Evolutionary conservation across 35 echinoderm and acorn worm species (phyloP), one percentile per base, ranked within the genome.

Genomic region (Strongylocentrotus purpuratus): DNA sequence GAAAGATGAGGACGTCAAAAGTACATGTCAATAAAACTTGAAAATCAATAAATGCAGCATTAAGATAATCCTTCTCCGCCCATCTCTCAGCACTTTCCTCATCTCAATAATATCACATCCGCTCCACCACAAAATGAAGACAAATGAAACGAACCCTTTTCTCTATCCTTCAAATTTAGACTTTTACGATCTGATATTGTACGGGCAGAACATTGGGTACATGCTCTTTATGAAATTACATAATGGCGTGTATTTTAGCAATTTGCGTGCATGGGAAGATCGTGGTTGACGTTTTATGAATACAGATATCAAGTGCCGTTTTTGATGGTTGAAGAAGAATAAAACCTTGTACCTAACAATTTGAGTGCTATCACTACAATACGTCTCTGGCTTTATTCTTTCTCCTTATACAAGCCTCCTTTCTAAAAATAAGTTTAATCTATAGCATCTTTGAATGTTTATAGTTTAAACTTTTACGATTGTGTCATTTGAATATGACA

Each of bases 241-340:
- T 71, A 71, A 71, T 71, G 61, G 61, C 61, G 61, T 71, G 61
- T 71, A 71, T 71, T 71, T 65, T 71, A 71, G 61, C 61, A 71
- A 71, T 71, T 71, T 71, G 61, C 61, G 61, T 28, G 61, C 61
- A 18, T 28, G 61, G 61, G 61, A 71, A 71, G 61, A 71, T 28
- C 13, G 61, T 20, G 22, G 18, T 28, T 71, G 61, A 2, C 5
- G 22, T 71, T 71, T 71, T 71, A 25, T 71, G 61, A 71, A 71
- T 28, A 71, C 25, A 25, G 14, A 71, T 6, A 20, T 25, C 17
- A 5, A 71, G 22, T 71, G 5, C 18, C 5, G 20, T 71, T 71
- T 71, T 71, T 71, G 35, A 71, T 71, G 28, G 22, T 71, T 71
- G 17, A 25, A 5, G 25, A 25, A 71, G 61, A 71, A 71, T 71